A percentile compares a stretch with the other conserved stretches of the same genome.
phyloP scores from a whole-genome alignment of 1,140 invertebrate species.

The Diachasma alloeum region DNA sequence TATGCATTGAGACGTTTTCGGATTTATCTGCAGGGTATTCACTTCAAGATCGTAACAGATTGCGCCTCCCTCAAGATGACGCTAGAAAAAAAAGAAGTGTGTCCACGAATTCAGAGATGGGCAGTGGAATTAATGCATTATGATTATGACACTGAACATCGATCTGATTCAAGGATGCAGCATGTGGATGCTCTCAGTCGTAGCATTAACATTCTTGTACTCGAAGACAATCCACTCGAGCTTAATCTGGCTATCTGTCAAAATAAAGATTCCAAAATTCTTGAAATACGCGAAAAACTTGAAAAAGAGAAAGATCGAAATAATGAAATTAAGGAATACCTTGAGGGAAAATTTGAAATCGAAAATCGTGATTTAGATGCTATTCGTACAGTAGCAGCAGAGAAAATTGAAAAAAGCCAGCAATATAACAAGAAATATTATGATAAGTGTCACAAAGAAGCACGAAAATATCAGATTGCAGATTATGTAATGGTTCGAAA shows the following conservation, averaged over 20 bases:
- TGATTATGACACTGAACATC: slow-evolving; percentile 41
- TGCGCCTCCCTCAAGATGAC: slow-evolving; percentile 45
- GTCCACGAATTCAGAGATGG: slow-evolving; percentile 48
- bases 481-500: slow-evolving; percentile 41
- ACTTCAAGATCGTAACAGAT: background rate
- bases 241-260: background rate
- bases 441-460: background rate
- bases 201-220: slow-evolving; percentile 27
- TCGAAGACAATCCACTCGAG: background rate
- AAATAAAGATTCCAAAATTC: background rate
- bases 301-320: background rate
- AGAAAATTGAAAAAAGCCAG: background rate
- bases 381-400: background rate
- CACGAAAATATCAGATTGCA: slow-evolving; percentile 29
- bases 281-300: background rate
- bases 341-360: background rate
- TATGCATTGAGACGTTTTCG: slow-evolving; percentile 25
- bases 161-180: slow-evolving; percentile 36
- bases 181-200: slow-evolving; percentile 51
- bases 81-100: slow-evolving; percentile 42
- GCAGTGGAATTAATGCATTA: slow-evolving; percentile 45
- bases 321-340: background rate
- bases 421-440: background rate
- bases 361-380: background rate
- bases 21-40: slow-evolving; percentile 19